Evolutionary conservation across 2,888 invertebrate genomes (phyloP).

Genomic region (Euplagia quadripunctaria): DNA sequence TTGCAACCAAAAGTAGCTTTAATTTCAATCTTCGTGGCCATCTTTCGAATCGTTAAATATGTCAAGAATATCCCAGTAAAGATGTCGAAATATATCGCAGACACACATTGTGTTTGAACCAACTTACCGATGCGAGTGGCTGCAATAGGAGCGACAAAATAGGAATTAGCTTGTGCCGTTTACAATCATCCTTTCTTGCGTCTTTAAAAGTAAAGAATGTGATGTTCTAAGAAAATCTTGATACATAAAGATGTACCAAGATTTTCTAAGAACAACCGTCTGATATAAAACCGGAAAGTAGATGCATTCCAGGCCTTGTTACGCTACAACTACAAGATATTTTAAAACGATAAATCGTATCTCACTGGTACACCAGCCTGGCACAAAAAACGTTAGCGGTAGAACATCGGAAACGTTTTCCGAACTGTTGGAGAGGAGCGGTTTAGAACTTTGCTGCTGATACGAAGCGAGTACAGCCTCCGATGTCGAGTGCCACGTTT

Average conservation of each 20-base stretch:
- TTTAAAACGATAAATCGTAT: slow-evolving; percentile 1
- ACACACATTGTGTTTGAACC: not conserved
- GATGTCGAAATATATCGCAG: not conserved
- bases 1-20: not conserved
- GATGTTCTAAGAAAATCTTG: too few species aligned
- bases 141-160: not conserved
- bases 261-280: too few species aligned
- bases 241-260: too few species aligned
- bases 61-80: not conserved
- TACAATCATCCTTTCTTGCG: too few species aligned
- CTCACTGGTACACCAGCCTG: slow-evolving; percentile 19
- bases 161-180: not conserved
- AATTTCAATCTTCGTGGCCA: not conserved
- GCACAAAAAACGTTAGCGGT: slow-evolving; percentile 61
- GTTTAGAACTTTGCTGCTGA: slow-evolving; percentile 71
- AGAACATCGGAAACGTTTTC: slow-evolving; percentile 77
- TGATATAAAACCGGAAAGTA: too few species aligned
- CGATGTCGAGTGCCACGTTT: slow-evolving; percentile 12
- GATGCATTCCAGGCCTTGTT: not conserved
- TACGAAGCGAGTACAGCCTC: slow-evolving; percentile 40
- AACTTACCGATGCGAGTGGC: not conserved
- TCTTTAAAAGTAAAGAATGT: too few species aligned
- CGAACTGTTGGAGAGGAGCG: slow-evolving; percentile 61
- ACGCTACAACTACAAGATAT: not conserved
- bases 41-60: not conserved